phyloP scores from a whole-genome alignment of 2,113 vertebrate genomes.

The Monopterus albus region DNA sequence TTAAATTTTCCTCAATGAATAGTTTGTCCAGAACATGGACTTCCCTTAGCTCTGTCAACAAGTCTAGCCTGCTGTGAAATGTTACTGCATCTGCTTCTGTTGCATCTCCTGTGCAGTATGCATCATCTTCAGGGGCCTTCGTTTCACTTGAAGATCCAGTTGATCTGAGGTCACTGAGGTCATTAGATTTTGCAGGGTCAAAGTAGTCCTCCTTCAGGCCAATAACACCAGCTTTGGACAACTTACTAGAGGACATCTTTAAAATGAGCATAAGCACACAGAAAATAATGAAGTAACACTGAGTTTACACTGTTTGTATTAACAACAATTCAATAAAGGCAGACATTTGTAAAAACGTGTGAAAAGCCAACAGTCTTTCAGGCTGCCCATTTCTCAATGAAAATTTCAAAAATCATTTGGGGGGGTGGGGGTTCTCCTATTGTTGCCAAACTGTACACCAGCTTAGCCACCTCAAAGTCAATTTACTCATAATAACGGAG shows the following conservation, averaged over 20 bases:
- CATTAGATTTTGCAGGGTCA: not conserved
- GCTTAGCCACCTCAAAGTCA: too few species aligned
- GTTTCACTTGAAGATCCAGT: not conserved
- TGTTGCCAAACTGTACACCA: too few species aligned
- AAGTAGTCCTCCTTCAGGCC: slow-evolving; percentile 61
- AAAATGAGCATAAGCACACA: not conserved
- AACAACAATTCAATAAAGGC: not conserved
- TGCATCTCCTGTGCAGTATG: not conserved
- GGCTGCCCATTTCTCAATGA: too few species aligned
- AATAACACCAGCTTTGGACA: slow-evolving; percentile 68
- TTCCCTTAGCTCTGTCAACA: slow-evolving; percentile 62
- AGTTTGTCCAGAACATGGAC: slow-evolving; percentile 69
- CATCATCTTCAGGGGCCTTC: not conserved
- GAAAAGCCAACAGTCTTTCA: too few species aligned
- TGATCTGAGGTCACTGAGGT: not conserved
- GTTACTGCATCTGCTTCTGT: not conserved
- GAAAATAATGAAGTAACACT: not conserved
- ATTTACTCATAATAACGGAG: too few species aligned
- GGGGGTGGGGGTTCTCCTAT: too few species aligned
- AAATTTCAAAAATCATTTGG: too few species aligned
- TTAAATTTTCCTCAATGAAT: slow-evolving; percentile 75
- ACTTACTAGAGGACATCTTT: slow-evolving; percentile 67
- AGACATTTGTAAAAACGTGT: too few species aligned
- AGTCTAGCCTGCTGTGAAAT: not conserved
- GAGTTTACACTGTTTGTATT: not conserved